Conservation (phyloP, 2,888 invertebrate species). For the Tineola bisselliella region DNA sequence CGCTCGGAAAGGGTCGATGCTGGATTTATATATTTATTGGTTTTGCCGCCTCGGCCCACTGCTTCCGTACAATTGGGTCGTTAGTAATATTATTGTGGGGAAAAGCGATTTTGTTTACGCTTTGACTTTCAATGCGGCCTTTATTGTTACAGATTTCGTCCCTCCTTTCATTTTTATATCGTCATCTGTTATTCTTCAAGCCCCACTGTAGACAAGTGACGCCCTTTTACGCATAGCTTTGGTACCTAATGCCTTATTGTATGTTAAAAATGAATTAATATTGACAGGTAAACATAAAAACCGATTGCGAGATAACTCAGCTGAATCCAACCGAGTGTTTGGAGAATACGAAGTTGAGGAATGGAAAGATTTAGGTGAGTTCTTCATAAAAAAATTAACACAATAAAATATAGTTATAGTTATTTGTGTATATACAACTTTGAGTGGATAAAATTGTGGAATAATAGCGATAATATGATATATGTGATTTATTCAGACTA, state of each 20-base stretch:
- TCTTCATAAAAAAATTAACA: constrained; percentile 17
- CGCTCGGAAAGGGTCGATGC: constrained; percentile 41
- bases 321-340: constrained; percentile 68
- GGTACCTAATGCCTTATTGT: background rate
- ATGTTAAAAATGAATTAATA: background rate
- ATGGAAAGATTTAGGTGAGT: constrained; percentile 77
- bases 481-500: constrained; percentile 37
- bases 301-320: constrained; percentile 64
- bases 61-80: constrained; percentile 62
- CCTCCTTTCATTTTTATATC: constrained; percentile 44
- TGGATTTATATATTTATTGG: constrained; percentile 62
- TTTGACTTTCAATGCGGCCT: constrained; percentile 57
- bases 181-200: constrained; percentile 40
- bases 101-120: constrained; percentile 63
- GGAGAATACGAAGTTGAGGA: constrained; percentile 79
- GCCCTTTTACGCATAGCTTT: background rate
- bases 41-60: constrained; percentile 53
- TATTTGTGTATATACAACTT: background rate
- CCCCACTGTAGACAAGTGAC: constrained; percentile 5
- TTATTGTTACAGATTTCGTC: constrained; percentile 57
- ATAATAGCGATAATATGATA: background rate
- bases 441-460: background rate
- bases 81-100: constrained; percentile 64
- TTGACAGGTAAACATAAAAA: constrained; percentile 66
- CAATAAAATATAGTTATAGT: constrained; percentile 15